Conservation (phyloP, 2,888 invertebrate genomes). For the Caenorhabditis sp. region DNA sequence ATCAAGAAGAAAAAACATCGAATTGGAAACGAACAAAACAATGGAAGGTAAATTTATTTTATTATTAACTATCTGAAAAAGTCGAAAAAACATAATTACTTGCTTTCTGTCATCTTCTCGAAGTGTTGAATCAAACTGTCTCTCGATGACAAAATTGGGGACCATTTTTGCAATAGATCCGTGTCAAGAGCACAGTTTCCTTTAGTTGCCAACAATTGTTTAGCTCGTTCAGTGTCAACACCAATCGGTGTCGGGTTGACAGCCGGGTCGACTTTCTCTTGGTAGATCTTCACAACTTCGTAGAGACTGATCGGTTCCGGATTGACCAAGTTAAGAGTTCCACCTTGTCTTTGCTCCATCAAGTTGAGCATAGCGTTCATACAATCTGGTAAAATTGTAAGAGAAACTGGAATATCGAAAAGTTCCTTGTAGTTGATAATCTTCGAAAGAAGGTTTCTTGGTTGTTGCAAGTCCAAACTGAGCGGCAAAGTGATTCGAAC, state of each 20-base stretch:
- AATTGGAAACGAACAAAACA: background rate
- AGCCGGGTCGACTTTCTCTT: slow-evolving; percentile 55
- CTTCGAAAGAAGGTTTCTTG: slow-evolving; percentile 66
- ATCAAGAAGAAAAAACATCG: background rate
- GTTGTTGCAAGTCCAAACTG: slow-evolving; percentile 60
- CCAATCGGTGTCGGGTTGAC: slow-evolving; percentile 54
- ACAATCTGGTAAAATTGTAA: slow-evolving; percentile 69
- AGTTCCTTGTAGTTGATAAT: slow-evolving; percentile 69
- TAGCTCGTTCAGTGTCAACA: slow-evolving; percentile 60
- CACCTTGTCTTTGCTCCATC: slow-evolving; percentile 63
- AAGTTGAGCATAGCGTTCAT: slow-evolving; percentile 61
- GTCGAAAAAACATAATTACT: slow-evolving; percentile 1
- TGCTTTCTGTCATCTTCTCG: slow-evolving; percentile 11
- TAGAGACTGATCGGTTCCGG: slow-evolving; percentile 66
- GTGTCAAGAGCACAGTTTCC: slow-evolving; percentile 67
- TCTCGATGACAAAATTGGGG: slow-evolving; percentile 35
- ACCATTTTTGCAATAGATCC: slow-evolving; percentile 34
- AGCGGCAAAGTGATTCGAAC: slow-evolving; percentile 68
- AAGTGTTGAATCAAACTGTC: slow-evolving; percentile 39
- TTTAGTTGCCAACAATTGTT: slow-evolving; percentile 64
- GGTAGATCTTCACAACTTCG: slow-evolving; percentile 64
- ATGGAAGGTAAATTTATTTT: background rate
- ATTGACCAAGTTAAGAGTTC: slow-evolving; percentile 67
- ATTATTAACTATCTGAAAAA: background rate
- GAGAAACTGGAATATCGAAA: slow-evolving; percentile 68